These are phyloP conservation scores for Microctonus brassicae DNA, from an alignment of 2,888 invertebrate genomes.

Conservation along the genomic window DNA sequence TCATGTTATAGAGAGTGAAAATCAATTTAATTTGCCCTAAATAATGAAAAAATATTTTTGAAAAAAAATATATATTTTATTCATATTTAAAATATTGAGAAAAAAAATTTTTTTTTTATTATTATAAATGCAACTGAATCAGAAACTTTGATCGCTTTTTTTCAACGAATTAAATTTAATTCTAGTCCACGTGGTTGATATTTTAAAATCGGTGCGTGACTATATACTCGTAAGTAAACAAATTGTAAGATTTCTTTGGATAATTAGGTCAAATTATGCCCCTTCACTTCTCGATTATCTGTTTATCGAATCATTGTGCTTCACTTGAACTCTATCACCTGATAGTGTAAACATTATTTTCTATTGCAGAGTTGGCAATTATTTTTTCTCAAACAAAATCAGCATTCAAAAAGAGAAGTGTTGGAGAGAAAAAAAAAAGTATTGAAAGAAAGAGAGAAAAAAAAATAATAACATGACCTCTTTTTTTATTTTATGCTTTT, in stretches of 20 bases:
- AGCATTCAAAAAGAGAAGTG: conserved; percentile 31
- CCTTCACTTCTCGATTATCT: neutral
- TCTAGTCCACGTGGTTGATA: neutral
- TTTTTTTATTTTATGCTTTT: neutral
- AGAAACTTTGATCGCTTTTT: no score
- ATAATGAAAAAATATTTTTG: neutral
- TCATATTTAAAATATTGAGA: no score
- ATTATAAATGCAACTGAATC: no score
- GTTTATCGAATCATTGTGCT: conserved; percentile 23
- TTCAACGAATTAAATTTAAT: neutral
- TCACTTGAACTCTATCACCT: neutral
- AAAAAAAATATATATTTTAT: no score
- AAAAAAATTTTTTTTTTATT: no score
- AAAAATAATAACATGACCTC: neutral
- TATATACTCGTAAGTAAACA: conserved; percentile 47
- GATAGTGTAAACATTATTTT: conserved; percentile 35
- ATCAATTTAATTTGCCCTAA: neutral
- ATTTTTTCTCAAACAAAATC: conserved; percentile 39
- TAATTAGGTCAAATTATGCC: conserved; percentile 52
- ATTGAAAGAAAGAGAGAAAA: neutral
- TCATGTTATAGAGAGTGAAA: neutral
- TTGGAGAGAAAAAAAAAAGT: neutral
- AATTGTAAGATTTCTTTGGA: conserved; percentile 39
- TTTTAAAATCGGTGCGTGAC: conserved; percentile 53
- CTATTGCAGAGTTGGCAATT: conserved; percentile 30